Evolutionary conservation across 2,888 invertebrate species (phyloP), one percentile per base, ranked within the genome.

Genomic region (Hipparchia sbordonii): DNA sequence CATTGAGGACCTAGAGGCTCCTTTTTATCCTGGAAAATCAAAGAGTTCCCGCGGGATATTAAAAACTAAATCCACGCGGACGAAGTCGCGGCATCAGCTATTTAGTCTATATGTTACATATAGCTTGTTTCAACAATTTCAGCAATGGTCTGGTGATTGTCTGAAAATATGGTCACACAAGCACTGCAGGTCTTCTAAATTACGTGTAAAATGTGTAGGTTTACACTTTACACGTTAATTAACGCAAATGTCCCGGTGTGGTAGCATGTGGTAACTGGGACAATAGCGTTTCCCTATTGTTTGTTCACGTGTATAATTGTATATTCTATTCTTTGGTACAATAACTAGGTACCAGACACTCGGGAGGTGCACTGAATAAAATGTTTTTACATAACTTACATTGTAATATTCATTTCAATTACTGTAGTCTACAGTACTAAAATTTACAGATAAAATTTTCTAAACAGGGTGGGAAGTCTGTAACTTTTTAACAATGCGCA

Each of bases 121-220:
- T n/a, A 45, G 3, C n/a, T 48, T 2, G 6, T 13, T 56, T 13
- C 13, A n/a, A 56, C 2, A 39, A 39, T 2, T 39, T 39, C 39
- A 39, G 39, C 39, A 39, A 39, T 39, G 39, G 39, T 39, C 39
- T 39, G 39, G 39, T 39, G 39, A 39, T 39, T 39, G 5, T 4
- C 52, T 4, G 2, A 52, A 52, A 52, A 52, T 12, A 52, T 52
- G 10, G 12, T 12, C 52, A 52, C 52, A 51, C 1, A 51, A 10
- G 6, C 13, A 57, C 23, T 57, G 57, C 57, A 57, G 57, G 23
- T 57, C 23, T 23, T 57, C 57, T 23, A 23, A 57, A 57, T 23
- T 57, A 13, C 23, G 57, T 57, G 23, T 57, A 57, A 13, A 57
- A 23, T 57, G 57, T 57, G 57, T 23, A 57, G 57, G 57, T 57